Conservation (phyloP, 2,888 invertebrate species). For the Ptychoptera albimana region DNA sequence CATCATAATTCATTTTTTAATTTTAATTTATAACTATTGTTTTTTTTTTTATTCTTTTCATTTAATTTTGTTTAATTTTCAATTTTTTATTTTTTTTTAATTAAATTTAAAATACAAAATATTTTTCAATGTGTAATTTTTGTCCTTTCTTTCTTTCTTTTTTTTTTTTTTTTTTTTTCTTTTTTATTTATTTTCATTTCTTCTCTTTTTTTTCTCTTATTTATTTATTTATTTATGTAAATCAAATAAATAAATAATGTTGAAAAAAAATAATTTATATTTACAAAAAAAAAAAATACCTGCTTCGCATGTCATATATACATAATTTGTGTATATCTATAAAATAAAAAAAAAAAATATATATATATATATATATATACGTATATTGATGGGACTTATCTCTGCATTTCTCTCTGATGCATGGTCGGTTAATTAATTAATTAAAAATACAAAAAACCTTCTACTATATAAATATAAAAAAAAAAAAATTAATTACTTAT, state of each 20-base stretch:
- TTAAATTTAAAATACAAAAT: not conserved
- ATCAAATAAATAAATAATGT: not conserved
- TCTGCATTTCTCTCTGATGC: conserved; percentile 13
- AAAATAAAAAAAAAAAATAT: not conserved
- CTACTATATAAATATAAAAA: conserved; percentile 7
- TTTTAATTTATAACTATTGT: too few species aligned
- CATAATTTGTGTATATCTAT: not conserved
- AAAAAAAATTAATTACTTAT: too few species aligned
- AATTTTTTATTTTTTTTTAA: not conserved
- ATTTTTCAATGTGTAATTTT: not conserved
- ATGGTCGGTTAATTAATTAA: conserved; percentile 13
- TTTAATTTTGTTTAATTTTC: not conserved
- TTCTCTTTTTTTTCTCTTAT: too few species aligned
- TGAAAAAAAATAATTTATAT: not conserved
- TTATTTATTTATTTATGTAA: not conserved
- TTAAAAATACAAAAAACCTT: conserved; percentile 11
- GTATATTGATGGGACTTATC: not conserved
- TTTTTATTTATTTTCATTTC: too few species aligned
- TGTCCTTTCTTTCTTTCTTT: not conserved
- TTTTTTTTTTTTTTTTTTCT: too few species aligned
- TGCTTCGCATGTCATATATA: not conserved
- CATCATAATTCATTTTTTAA: too few species aligned
- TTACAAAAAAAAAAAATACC: not conserved
- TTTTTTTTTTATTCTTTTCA: too few species aligned
- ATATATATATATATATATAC: not conserved